Evolutionary conservation across 2,113 vertebrate species (phyloP).

Genomic region (Chloroceryle aenea): DNA sequence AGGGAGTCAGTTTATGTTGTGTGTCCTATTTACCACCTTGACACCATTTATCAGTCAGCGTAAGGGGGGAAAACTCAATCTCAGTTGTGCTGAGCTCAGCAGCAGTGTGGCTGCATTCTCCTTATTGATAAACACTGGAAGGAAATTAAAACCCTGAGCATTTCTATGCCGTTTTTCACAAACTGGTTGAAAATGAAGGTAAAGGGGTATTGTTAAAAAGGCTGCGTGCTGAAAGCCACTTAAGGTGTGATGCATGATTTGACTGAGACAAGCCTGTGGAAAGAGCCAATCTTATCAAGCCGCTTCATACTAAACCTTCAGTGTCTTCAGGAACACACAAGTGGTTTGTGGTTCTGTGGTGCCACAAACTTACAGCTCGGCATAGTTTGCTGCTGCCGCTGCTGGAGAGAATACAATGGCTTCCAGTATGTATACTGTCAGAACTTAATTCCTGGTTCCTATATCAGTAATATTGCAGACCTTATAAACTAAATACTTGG

Average conservation of each 20-base stretch:
- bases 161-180: neutral
- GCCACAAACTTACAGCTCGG: neutral
- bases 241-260: neutral
- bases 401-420: neutral
- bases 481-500: neutral
- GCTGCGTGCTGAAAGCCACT: neutral
- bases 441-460: neutral
- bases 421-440: neutral
- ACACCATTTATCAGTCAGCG: neutral
- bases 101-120: neutral
- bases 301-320: neutral
- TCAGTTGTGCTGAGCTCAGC: neutral
- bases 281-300: neutral
- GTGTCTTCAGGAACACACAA: neutral
- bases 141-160: fast-evolving
- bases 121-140: neutral
- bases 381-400: neutral
- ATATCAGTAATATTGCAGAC: neutral
- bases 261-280: neutral
- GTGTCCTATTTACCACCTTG: neutral
- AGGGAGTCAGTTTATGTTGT: neutral
- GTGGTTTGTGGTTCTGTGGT: neutral
- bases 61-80: neutral
- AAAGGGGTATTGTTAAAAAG: neutral
- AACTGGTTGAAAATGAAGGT: neutral